Evolutionary conservation across 2,113 vertebrate species (phyloP), one percentile per base, ranked within the genome.

Genomic region (Irena cyanogastra): DNA sequence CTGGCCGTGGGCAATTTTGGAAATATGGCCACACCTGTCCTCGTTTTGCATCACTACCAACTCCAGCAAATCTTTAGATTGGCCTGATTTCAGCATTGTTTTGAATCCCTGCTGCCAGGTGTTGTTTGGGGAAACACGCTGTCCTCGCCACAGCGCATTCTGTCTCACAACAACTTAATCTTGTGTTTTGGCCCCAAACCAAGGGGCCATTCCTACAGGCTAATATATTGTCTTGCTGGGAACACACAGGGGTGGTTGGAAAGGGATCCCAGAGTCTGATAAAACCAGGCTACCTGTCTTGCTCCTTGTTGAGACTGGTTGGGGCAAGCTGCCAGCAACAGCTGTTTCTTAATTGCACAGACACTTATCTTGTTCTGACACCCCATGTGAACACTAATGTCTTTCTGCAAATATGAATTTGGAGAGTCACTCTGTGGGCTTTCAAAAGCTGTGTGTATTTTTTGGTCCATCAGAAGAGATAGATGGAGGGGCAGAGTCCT

Each of bases 301-400:
- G 66, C 83, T 93, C 93, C 94, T 54, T 87, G 87, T 77, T 69
- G 74, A 83, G 89, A 45, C 76, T 72, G 94, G 78, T 35, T 0
- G 8, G 74, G 83, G 60, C 56, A 76, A 56, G 7, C 56, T 91
- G 80, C 86, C 81, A 94, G 91, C 59, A 89, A 69, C 95, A 97
- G 95, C 94, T 96, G 95, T 77, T 95, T 57, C 83, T 87, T 92
- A 89, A 96, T 61, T 94, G 90, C 94, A 92, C 3, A 95, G 86
- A 82, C 95, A 92, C 92, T 94, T 60, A 92, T 96, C 95, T 96
- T 95, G 41, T 83, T 68, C 94, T 94, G 95, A 90, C 90, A 94
- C 83, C 86, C n/a, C 86, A 39, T 3, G 30, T 89, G 93, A 92
- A 90, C 83, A 54, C 68, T 90, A 75, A 89, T 61, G 72, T 52